A percentile compares a stretch with the other conserved stretches of the same genome.
Conservation (phyloP, 2,888 invertebrate species). For the Odontocerum albicorne region DNA sequence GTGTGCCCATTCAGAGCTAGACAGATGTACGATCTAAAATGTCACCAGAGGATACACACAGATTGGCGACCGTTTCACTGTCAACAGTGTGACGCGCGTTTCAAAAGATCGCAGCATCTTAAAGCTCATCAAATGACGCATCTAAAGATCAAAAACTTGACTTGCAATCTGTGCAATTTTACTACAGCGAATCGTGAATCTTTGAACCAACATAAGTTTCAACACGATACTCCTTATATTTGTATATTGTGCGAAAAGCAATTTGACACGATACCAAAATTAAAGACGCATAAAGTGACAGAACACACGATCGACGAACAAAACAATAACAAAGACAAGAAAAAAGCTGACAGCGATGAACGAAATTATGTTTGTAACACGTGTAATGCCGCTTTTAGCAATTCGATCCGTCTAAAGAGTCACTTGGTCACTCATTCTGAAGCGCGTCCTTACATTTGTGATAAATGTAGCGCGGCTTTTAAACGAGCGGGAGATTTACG, state of each 20-base stretch:
- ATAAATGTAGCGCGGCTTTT: neutral
- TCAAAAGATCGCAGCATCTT: neutral
- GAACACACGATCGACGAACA: neutral
- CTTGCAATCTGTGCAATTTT: slow-evolving; percentile 4
- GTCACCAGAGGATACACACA: slow-evolving; percentile 6
- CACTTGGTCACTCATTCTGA: slow-evolving; percentile 4
- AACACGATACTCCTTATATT: neutral
- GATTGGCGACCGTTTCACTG: neutral
- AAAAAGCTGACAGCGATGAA: neutral
- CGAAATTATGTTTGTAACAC: neutral
- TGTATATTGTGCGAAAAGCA: neutral
- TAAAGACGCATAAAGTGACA: slow-evolving; percentile 2
- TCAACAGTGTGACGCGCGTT: slow-evolving; percentile 1
- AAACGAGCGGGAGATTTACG: neutral
- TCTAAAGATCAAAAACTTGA: neutral
- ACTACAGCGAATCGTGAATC: neutral
- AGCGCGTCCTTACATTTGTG: neutral
- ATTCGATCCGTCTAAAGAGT: neutral
- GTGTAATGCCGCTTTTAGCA: neutral
- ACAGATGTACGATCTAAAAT: neutral
- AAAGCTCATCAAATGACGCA: slow-evolving; percentile 1
- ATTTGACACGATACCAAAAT: neutral
- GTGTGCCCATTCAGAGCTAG: neutral
- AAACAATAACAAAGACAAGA: neutral
- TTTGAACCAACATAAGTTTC: neutral